These are phyloP conservation scores for Himalopsyche kuldschensis DNA, from an alignment of 2,888 invertebrate genomes.

Conservation along the genomic window DNA sequence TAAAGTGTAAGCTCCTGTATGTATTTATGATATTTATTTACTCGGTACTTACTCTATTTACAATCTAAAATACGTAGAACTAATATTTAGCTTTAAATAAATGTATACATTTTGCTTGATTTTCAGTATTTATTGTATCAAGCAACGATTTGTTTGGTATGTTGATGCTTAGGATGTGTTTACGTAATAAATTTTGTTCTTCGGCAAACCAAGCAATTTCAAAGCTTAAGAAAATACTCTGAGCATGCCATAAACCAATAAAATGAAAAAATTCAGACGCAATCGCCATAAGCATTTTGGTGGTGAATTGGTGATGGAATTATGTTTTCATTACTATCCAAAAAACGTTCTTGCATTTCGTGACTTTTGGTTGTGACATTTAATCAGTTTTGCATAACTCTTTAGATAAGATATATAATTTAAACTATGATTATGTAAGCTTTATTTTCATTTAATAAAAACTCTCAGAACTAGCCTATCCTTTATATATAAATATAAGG, in stretches of 20 bases:
- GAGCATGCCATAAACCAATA: neutral
- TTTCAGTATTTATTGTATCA: neutral
- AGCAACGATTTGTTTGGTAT: neutral
- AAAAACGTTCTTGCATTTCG: neutral
- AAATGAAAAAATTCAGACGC: neutral
- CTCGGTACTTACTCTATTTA: no score
- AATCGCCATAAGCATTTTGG: neutral
- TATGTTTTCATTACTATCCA: neutral
- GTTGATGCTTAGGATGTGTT: neutral
- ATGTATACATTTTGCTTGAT: no score
- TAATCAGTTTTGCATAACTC: neutral
- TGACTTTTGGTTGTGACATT: neutral
- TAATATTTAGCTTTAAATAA: neutral
- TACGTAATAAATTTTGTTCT: neutral
- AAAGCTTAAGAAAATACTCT: neutral
- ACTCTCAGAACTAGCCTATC: no score
- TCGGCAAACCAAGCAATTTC: neutral
- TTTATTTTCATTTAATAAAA: no score
- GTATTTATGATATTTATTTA: no score
- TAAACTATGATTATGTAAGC: no score
- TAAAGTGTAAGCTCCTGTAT: no score
- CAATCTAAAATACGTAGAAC: no score
- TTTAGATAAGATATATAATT: no score
- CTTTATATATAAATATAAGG: no score
- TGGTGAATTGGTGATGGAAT: neutral